phyloP scores from a whole-genome alignment of 1,140 invertebrate genomes.

The Drosophila arizonae region DNA sequence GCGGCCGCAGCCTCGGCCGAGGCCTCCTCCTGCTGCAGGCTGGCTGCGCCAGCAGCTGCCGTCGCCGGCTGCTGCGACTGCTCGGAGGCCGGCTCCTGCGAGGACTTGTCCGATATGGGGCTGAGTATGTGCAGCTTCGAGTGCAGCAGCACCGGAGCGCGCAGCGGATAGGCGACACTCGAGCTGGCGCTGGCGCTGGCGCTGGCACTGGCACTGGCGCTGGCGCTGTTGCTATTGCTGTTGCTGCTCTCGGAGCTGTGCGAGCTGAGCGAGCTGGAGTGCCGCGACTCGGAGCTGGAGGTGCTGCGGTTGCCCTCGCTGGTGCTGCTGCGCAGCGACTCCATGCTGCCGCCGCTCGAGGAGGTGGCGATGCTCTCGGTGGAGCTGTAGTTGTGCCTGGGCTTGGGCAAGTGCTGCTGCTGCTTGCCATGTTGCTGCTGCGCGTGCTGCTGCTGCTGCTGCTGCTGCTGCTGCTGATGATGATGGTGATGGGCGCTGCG shows the following conservation, averaged over 20 bases:
- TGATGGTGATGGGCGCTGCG: conserved; percentile 59
- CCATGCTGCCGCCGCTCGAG: conserved; percentile 92
- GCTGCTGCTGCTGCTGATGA: conserved; percentile 52
- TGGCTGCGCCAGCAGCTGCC: conserved; percentile 83
- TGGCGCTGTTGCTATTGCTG: conserved; percentile 84
- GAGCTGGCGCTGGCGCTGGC: conserved; percentile 85
- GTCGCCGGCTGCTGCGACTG: conserved; percentile 83
- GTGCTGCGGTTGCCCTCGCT: conserved; percentile 92
- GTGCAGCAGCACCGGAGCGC: conserved; percentile 87
- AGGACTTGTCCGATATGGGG: conserved; percentile 95
- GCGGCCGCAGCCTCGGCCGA: not conserved
- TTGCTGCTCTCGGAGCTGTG: conserved; percentile 90
- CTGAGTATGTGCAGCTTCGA: conserved; percentile 92
- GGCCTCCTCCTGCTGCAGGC: conserved; percentile 42
- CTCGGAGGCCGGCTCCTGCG: conserved; percentile 91
- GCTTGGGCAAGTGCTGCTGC: conserved; percentile 1
- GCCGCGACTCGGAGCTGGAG: conserved; percentile 90
- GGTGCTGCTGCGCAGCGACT: conserved; percentile 91
- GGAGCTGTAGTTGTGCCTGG: conserved; percentile 89
- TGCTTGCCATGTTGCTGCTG: conserved; percentile 56
- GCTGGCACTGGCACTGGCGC: conserved; percentile 3
- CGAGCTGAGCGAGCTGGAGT: conserved; percentile 90
- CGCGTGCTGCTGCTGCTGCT: conserved; percentile 42
- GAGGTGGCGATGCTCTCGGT: conserved; percentile 93
- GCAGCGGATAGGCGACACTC: conserved; percentile 85